These are phyloP conservation scores for Channa maculata DNA, from an alignment of 2,113 vertebrate species.

Conservation along the genomic window DNA sequence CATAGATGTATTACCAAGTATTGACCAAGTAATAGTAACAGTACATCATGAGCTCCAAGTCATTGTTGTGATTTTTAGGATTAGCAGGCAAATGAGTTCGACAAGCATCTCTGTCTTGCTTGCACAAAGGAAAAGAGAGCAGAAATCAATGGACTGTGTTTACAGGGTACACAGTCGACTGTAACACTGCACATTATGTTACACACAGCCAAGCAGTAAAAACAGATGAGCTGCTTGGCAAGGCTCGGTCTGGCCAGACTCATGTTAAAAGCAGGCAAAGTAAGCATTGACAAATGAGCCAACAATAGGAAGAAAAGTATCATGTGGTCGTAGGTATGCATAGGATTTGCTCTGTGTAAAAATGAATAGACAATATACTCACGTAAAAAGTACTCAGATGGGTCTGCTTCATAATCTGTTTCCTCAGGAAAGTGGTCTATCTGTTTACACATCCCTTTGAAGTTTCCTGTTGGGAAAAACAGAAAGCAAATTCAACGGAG, in stretches of 20 bases:
- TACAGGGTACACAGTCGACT: slow-evolving; percentile 74
- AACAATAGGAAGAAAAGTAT: slow-evolving; percentile 22
- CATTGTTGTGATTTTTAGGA: slow-evolving; percentile 67
- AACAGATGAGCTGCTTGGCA: slow-evolving; percentile 68
- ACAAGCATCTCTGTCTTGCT: slow-evolving; percentile 62
- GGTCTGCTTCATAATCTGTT: slow-evolving; percentile 96
- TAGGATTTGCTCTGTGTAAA: too few relatives aligned
- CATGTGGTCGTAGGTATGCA: neutral
- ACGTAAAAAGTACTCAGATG: slow-evolving; percentile 99
- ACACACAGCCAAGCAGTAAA: slow-evolving; percentile 68
- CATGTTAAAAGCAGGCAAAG: slow-evolving; percentile 42
- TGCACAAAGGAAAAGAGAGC: slow-evolving; percentile 68
- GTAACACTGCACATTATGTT: slow-evolving; percentile 71
- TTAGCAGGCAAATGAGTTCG: slow-evolving; percentile 63
- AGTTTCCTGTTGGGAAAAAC: slow-evolving; percentile 91
- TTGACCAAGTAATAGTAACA: slow-evolving; percentile 19
- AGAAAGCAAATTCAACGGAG: slow-evolving; percentile 39
- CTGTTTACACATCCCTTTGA: slow-evolving; percentile 99
- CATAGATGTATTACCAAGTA: neutral
- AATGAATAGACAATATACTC: slow-evolving; percentile 77
- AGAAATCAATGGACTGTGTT: slow-evolving; percentile 82
- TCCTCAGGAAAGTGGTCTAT: slow-evolving; percentile 99
- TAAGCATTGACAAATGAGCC: slow-evolving; percentile 40
- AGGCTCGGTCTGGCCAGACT: slow-evolving; percentile 36
- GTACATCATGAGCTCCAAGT: slow-evolving; percentile 44